Evolutionary conservation across 2,888 invertebrate genomes (phyloP), one percentile per base, ranked within the genome.

Genomic region (Trichacis sp.): DNA sequence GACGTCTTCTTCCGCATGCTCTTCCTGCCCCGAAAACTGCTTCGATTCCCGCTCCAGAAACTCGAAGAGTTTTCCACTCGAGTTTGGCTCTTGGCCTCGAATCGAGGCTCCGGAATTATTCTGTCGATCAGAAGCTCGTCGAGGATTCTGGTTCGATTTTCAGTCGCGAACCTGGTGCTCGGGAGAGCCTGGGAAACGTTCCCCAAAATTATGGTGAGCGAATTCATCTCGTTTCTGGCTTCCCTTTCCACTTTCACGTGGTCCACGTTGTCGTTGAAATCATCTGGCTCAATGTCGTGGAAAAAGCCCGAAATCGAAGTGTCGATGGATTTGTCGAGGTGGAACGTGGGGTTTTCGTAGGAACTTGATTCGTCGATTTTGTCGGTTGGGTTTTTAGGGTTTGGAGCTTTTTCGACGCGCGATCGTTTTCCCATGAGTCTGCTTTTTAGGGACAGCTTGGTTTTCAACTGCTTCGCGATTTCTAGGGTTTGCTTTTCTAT

Each of bases 291-390:
- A 5, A 30, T 43, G 29, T 67, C 69, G 57, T 75, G 79, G 0
- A 81, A 67, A 56, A 74, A 82, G 18, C 72, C 73, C 19, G 77
- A 73, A 9, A 79, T 53, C 1, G 82, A 80, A 3, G 80, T 76
- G 54, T 83, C 83, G 17, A 79, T 56, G 2, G 84, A 84, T 47
- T 71, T 76, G 66, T 84, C 82, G 47, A 79, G 59, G 20, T 71
- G 72, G 45, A 84, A 84, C 1, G 78, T 78, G 1, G 83, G 83
- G 71, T 84, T 84, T 65, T 84, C 84, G 62, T 84, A 84, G 19
- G 73, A 76, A 43, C 58, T 73, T 58, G 47, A 70, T 48, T 68
- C 69, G 15, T 67, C 56, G n/a, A 45, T 24, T 18, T 17, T 30
- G 12, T 4, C 38, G 18, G 15, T 18, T 54, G 55, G 2, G 24